Base-by-base conservation (phyloP, 2,113 vertebrate genomes). In the Phrynocephalus versicolor region DNA sequence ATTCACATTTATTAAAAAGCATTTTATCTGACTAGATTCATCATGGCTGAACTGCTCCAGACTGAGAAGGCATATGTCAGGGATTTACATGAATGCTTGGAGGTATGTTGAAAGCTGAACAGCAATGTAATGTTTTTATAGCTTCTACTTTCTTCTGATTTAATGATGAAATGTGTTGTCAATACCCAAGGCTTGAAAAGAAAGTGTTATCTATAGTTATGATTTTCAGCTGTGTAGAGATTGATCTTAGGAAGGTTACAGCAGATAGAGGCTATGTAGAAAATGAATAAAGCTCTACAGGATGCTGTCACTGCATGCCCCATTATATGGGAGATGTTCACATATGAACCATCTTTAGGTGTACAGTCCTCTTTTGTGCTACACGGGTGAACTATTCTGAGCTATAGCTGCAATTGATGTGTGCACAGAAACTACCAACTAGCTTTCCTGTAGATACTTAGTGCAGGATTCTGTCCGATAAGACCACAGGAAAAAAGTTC, bases 41-140 rank as follows among this genome's bases (percentile, higher is more conserved):
- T 99, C 87, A 99, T 99, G 98, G 98, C 98, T 51, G 99, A 99
- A 90, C 95, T 99, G 41, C 97, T 99, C 76, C 99, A 99, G 94
- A 99, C 98, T 0, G 99, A 99, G 93, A 99, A 99, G 90, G 96
- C 99, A 19, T 99, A 99, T 27, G 99, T 99, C 85, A 97, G 97
- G 93, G 98, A 99, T 89, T 96, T 99, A 25, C 98, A 99, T 0
- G 98, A 99, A 92, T 99, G 99, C 95, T 95, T 99, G 79, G 98
- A 99, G 97, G 98, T 99, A 92, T 93, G 97, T 89, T 82, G 30
- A 0, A 85, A 1, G 5, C 4, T 1, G 0, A 0, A 72, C n/a
- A 27, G 39, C 0, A 60, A 45, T 73, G 64, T 14, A 39, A 39
- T 62, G 2, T 84, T 84, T 80, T 58, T 58, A 76, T 84, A 71